Evolutionary conservation across 2,888 invertebrate genomes (phyloP), one percentile per base, ranked within the genome.

Genomic region (Artemia sp.): DNA sequence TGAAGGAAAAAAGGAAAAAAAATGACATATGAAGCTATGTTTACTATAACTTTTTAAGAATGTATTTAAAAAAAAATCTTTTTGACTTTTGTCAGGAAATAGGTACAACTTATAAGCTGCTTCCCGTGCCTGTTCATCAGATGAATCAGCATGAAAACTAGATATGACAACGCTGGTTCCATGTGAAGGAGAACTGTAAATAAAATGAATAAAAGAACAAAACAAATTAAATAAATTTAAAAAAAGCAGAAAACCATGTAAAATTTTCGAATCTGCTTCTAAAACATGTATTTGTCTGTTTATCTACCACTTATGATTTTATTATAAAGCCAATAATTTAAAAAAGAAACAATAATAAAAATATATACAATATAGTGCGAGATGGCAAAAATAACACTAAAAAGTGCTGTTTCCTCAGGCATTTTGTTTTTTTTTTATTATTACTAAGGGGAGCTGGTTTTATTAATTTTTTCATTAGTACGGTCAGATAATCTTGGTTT

Each of bases 41-140:
- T 1, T 19, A 19, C 19, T 19, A 19, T 19, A 19, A 19, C 19
- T 19, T 19, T 19, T 19, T 19, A 1, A 19, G 19, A 19, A 19
- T 19, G 19, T 19, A 19, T 19, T 19, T 19, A 19, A 19, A 19
- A 19, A 19, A 19, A 19, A 19, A 19, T 19, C 19, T 19, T 19
- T 1, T 19, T 19, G 19, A 19, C 19, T 1, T 19, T 51, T 67
- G 75, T 92, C 88, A 0, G 91, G 91, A 74, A 87, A 84, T 14
- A 94, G 81, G 80, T 87, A 96, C 71, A 92, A 82, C 72, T 86
- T 84, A 79, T 93, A 95, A 0, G 92, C 92, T 0, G 89, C 86
- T 81, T 96, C 94, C 51, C 96, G 82, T 52, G 88, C 88, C 68
- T 84, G 76, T 67, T 87, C 86, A 77, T 88, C 88, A 0, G 85